A percentile compares a stretch with the other conserved stretches of the same genome.
These are phyloP conservation scores for Microtus montanus DNA, from an alignment of 2,113 vertebrate genomes.

Conservation along the genomic window DNA sequence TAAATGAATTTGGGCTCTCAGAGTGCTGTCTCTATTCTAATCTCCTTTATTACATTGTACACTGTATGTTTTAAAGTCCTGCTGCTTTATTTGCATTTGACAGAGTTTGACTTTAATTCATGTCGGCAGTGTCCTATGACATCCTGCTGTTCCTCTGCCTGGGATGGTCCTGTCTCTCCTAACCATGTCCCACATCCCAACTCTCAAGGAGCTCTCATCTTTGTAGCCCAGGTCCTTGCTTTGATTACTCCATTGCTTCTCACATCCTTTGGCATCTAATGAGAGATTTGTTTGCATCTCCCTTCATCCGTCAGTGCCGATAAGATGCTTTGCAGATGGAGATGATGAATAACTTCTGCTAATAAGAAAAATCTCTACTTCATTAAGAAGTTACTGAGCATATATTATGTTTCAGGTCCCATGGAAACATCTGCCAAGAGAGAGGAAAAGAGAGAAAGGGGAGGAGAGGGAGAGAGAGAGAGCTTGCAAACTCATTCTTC, in stretches of 20 bases:
- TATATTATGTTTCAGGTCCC: neutral
- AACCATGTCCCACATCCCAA: neutral
- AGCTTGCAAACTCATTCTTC: neutral
- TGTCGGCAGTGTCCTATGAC: neutral
- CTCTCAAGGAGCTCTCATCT: neutral
- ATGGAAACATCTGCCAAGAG: neutral
- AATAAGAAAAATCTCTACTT: conserved; percentile 1
- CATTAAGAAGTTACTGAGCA: neutral
- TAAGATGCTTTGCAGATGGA: neutral
- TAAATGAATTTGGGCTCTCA: conserved; percentile 46
- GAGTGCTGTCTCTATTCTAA: conserved; percentile 57
- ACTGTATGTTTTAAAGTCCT: conserved; percentile 31
- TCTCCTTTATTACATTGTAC: conserved; percentile 41
- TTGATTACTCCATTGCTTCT: neutral
- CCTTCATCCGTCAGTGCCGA: neutral
- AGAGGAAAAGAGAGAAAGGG: neutral
- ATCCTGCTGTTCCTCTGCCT: neutral
- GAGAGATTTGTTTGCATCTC: neutral
- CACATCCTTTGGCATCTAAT: neutral
- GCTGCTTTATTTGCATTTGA: conserved; percentile 64
- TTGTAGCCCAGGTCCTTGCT: neutral
- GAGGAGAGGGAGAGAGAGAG: neutral
- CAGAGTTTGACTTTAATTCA: conserved; percentile 50
- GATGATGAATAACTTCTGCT: neutral
- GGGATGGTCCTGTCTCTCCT: neutral